phyloP scores from a whole-genome alignment of 2,888 invertebrate genomes.

The Amphipyra berbera region DNA sequence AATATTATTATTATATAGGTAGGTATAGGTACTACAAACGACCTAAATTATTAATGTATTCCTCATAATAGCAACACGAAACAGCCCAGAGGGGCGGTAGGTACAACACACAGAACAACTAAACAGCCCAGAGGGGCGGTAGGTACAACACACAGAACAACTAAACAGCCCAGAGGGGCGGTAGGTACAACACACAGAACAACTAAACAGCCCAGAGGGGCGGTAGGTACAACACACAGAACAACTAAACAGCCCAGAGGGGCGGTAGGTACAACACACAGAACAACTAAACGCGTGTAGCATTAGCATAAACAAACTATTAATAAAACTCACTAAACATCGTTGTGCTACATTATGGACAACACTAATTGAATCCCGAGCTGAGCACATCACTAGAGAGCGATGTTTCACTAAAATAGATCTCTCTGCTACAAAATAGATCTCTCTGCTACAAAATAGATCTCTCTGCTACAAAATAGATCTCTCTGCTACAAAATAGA shows the following conservation, averaged over 20 bases:
- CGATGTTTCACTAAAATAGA: conserved; percentile 18
- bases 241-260: background rate
- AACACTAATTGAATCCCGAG: conserved; percentile 26
- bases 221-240: background rate
- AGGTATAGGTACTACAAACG: no score
- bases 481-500: background rate
- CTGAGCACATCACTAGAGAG: conserved; percentile 12
- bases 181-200: background rate
- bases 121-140: background rate
- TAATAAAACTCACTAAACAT: conserved; percentile 28
- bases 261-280: background rate
- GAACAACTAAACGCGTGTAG: conserved; percentile 15
- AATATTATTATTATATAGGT: no score
- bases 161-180: background rate
- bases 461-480: background rate
- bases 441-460: background rate
- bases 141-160: background rate
- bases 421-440: no score
- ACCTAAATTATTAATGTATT: conserved; percentile 18
- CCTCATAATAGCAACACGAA: background rate
- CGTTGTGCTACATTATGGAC: conserved; percentile 17
- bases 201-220: background rate
- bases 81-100: background rate
- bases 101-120: background rate
- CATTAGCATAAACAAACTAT: conserved; percentile 48